A percentile compares a stretch with the other conserved stretches of the same genome.
phyloP scores from a whole-genome alignment of 2,797 vertebrate genomes.

The Chelmon rostratus region DNA sequence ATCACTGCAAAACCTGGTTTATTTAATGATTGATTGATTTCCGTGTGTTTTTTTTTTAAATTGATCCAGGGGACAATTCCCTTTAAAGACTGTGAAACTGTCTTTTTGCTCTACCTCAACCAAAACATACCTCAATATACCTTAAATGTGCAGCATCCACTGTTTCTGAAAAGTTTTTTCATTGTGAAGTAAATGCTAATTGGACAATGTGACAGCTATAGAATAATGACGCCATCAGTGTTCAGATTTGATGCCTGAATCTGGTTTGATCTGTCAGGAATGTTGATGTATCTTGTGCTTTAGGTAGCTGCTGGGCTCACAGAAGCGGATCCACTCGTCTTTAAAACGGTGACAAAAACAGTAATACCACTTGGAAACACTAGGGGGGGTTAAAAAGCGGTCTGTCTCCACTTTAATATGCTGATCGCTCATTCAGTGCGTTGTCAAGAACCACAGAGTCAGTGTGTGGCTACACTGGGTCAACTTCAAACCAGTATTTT shows the following conservation, averaged over 20 bases:
- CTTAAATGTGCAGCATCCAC: background rate
- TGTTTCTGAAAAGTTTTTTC: background rate
- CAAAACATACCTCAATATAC: background rate
- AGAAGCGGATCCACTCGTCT: too few relatives aligned
- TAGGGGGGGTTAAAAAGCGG: too few relatives aligned
- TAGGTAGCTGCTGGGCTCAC: too few relatives aligned
- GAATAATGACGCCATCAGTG: too few relatives aligned
- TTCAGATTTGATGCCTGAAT: too few relatives aligned
- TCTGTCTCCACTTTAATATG: background rate
- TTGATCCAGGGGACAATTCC: background rate
- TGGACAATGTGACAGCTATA: too few relatives aligned
- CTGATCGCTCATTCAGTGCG: background rate
- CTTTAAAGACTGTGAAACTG: background rate
- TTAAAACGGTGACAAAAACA: too few relatives aligned
- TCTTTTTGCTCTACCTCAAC: background rate
- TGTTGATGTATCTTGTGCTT: too few relatives aligned
- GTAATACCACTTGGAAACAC: too few relatives aligned
- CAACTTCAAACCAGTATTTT: background rate
- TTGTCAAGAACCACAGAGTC: slow-evolving; percentile 9
- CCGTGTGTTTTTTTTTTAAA: slow-evolving; percentile 6
- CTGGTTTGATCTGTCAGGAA: too few relatives aligned
- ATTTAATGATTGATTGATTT: slow-evolving; percentile 13
- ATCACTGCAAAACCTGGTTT: slow-evolving; percentile 6
- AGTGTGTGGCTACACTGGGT: background rate
- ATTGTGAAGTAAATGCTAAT: too few relatives aligned